phyloP scores from a whole-genome alignment of 2,888 invertebrate genomes.

The Drosophila suboccidentalis region DNA sequence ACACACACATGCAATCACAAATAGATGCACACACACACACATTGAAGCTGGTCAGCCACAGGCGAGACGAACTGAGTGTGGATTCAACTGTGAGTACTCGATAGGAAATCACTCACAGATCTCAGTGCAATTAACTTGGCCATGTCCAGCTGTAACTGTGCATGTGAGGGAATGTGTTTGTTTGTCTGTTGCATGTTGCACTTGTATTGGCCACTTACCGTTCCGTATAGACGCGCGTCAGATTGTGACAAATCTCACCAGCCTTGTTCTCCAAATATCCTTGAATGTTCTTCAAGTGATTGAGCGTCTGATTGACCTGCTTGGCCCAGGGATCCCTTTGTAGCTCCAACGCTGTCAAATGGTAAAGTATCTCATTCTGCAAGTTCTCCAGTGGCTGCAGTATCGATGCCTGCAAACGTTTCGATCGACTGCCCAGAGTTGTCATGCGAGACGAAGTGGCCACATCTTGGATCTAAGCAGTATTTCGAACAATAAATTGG shows the following conservation, averaged over 20 bases:
- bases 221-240: slow-evolving; percentile 85
- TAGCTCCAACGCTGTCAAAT: slow-evolving; percentile 91
- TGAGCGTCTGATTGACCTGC: slow-evolving; percentile 90
- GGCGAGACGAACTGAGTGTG: slow-evolving; percentile 20
- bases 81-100: slow-evolving; percentile 27
- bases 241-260: slow-evolving; percentile 89
- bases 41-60: slow-evolving; percentile 24
- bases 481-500: not conserved
- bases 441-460: slow-evolving; percentile 91
- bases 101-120: slow-evolving; percentile 39
- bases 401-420: slow-evolving; percentile 88
- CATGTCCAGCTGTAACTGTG: not conserved
- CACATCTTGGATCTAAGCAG: slow-evolving; percentile 88
- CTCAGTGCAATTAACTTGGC: slow-evolving; percentile 47
- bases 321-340: slow-evolving; percentile 90
- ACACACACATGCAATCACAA: slow-evolving; percentile 17
- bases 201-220: slow-evolving; percentile 66
- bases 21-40: not conserved
- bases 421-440: slow-evolving; percentile 89
- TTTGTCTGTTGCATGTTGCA: not conserved
- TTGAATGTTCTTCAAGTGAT: slow-evolving; percentile 92
- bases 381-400: slow-evolving; percentile 90
- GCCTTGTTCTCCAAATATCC: slow-evolving; percentile 91
- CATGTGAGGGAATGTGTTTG: not conserved
- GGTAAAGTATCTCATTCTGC: slow-evolving; percentile 91